Conservation (phyloP, 2,888 invertebrate genomes). For the Zaprionus lineosus region DNA sequence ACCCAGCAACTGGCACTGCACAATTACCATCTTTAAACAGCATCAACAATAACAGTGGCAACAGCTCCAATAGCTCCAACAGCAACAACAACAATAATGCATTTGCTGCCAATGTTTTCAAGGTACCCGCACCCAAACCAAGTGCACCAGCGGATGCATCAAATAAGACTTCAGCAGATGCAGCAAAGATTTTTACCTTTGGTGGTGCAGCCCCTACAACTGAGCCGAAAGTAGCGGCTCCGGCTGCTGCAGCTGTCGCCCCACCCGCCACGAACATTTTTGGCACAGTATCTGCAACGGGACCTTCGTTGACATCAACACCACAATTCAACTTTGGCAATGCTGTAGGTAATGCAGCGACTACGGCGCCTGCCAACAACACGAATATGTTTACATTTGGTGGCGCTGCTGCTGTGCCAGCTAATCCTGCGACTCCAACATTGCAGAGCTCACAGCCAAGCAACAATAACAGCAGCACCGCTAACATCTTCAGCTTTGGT, state of each 20-base stretch:
- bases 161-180: slow-evolving; percentile 4
- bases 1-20: background rate
- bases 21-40: background rate
- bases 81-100: background rate
- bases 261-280: background rate
- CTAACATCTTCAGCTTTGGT: slow-evolving; percentile 27
- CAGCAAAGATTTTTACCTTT: slow-evolving; percentile 36
- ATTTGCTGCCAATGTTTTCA: slow-evolving; percentile 14
- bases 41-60: background rate
- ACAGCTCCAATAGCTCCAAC: background rate
- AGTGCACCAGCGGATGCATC: slow-evolving; percentile 10
- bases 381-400: slow-evolving; percentile 29
- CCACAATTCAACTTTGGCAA: slow-evolving; percentile 20
- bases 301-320: background rate
- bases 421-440: slow-evolving; percentile 15
- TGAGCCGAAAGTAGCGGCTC: background rate
- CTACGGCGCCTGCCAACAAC: background rate
- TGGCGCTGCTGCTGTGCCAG: slow-evolving; percentile 16
- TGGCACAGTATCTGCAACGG: slow-evolving; percentile 2
- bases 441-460: slow-evolving; percentile 12
- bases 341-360: background rate
- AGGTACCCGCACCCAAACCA: slow-evolving; percentile 6
- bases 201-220: slow-evolving; percentile 12
- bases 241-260: no score
- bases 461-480: slow-evolving; percentile 1